Evolutionary conservation across 2,797 vertebrate species (phyloP), one percentile per base, ranked within the genome.

Genomic region (Lindbergichthys nudifrons): DNA sequence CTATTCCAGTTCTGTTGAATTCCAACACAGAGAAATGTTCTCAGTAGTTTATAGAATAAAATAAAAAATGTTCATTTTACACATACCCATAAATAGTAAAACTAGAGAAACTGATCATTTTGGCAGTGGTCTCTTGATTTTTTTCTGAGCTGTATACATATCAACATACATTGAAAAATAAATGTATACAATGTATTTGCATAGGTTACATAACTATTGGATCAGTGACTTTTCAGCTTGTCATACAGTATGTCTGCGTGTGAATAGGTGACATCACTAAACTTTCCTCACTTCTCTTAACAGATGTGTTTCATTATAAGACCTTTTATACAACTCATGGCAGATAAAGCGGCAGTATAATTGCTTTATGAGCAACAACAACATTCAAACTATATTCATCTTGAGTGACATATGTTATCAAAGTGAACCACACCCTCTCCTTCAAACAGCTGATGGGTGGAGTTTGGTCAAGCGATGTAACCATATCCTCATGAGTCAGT

Each of bases 361-460:
- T 30, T 57, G n/a, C 11, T 36, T 60, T 15, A 36, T 30, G 11
- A 21, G 3, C 0, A 11, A 46, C 14, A 56, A 65, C 6, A n/a
- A 26, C 51, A 39, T 6, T 7, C 14, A 10, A 68, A 42, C 45
- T 16, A 21, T 64, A 10, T 58, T 72, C 12, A 18, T 21, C 54
- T 23, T 36, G 10, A 81, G 48, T 70, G 69, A 79, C 41, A 32
- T 21, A 57, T 52, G 58, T 23, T 57, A 41, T 72, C n/a, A 41
- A 2, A 23, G 62, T 23, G 53, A 72, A 45, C 73, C 73, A 62
- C 75, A 26, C 83, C 79, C 59, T 54, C 13, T 41, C n/a, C 13
- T 75, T 54, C 23, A 41, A 68, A 23, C 65, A 39, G 16, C 32
- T 32, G 65, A 52, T 45, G 68, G 79, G 78, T 77, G 75, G 77